A percentile compares a stretch with the other conserved stretches of the same genome.
Evolutionary conservation across 2,888 invertebrate species (phyloP).

Genomic region (Tanytarsus gracilentus): DNA sequence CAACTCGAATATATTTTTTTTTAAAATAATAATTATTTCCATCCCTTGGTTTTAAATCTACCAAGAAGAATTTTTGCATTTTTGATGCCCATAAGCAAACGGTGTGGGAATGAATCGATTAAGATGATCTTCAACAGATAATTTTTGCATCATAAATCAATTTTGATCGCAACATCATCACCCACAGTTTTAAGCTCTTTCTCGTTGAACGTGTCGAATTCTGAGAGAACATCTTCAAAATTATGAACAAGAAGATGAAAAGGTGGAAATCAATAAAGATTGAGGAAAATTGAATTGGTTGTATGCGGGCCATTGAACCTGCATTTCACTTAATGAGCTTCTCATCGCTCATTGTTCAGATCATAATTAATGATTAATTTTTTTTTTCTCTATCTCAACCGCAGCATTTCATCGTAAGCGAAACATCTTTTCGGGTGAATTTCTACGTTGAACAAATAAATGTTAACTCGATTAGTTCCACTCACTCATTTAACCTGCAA

Average conservation of each 20-base stretch:
- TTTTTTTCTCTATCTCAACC: not conserved
- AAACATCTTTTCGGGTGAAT: not conserved
- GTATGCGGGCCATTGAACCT: conserved; percentile 3
- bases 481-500: too few species aligned
- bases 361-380: conserved; percentile 18
- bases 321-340: conserved; percentile 16
- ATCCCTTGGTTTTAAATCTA: not conserved
- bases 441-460: not conserved
- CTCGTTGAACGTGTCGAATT: not conserved
- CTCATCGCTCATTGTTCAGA: conserved; percentile 15
- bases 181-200: not conserved
- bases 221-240: not conserved
- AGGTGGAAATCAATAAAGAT: too few species aligned
- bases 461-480: not conserved
- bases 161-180: conserved; percentile 10
- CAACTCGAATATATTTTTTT: not conserved
- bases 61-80: not conserved
- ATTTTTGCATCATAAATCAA: conserved; percentile 5
- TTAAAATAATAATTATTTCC: not conserved
- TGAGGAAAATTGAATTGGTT: not conserved
- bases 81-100: not conserved
- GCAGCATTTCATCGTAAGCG: not conserved
- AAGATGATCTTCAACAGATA: not conserved
- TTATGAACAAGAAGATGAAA: too few species aligned
- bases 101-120: not conserved